Evolutionary conservation across 2,888 invertebrate species (phyloP).

Genomic region (Pachycephus smyrnensis): DNA sequence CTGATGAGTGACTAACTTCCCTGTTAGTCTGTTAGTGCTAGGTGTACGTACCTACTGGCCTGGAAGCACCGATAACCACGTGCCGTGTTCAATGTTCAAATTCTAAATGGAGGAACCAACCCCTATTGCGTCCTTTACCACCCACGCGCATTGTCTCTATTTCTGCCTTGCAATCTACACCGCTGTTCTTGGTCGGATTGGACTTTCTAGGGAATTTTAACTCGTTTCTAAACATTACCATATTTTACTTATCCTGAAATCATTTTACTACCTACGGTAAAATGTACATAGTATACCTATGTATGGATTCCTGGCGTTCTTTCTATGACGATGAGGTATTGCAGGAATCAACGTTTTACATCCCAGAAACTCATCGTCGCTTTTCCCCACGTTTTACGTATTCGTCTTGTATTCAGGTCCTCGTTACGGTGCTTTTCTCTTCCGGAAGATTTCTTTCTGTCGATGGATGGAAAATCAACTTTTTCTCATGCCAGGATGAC

Average conservation of each 20-base stretch:
- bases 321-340: background rate
- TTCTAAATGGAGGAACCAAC: constrained; percentile 30
- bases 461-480: background rate
- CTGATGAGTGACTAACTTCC: constrained; percentile 10
- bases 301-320: background rate
- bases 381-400: background rate
- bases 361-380: background rate
- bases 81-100: constrained; percentile 43
- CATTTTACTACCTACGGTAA: background rate
- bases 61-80: constrained; percentile 53
- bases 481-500: background rate
- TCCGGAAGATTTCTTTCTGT: background rate
- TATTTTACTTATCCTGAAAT: background rate
- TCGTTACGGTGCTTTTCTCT: background rate
- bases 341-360: background rate
- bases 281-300: background rate
- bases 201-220: background rate
- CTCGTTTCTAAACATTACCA: no score
- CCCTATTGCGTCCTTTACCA: background rate
- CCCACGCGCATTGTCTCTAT: background rate
- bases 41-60: constrained; percentile 32
- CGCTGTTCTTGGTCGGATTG: background rate
- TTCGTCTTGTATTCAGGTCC: background rate
- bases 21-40: background rate
- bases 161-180: background rate